Percentiles rank a stretch among this genome's conserved stretches.
Evolutionary conservation across 2,888 invertebrate species (phyloP).

Genomic region (Nysson spinosus): DNA sequence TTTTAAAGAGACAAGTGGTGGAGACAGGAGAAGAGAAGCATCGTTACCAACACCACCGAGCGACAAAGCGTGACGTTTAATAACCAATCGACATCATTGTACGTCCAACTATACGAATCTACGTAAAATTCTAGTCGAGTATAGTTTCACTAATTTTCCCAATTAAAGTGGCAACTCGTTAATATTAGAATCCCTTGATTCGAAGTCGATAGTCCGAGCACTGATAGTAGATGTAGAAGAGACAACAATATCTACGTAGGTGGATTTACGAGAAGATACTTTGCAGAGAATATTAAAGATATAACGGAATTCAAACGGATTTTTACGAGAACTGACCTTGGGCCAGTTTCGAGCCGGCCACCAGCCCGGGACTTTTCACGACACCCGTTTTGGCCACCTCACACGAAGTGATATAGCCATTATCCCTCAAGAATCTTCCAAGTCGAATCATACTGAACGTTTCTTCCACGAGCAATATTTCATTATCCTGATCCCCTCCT

Average conservation of each 20-base stretch:
- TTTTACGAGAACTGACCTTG: conserved; percentile 68
- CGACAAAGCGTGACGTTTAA: conserved; percentile 14
- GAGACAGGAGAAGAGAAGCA: conserved; percentile 36
- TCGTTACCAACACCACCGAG: conserved; percentile 29
- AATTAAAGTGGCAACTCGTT: too few relatives aligned
- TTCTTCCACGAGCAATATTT: conserved; percentile 9
- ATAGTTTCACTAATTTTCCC: too few relatives aligned
- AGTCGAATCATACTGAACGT: conserved; percentile 1
- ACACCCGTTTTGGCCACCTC: conserved; percentile 2
- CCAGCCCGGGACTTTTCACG: conserved; percentile 1
- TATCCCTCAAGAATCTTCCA: neutral
- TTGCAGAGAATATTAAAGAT: too few relatives aligned
- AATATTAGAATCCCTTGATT: too few relatives aligned
- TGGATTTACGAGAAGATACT: too few relatives aligned
- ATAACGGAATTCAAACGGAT: conserved; percentile 8
- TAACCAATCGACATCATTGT: neutral
- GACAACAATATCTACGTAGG: too few relatives aligned
- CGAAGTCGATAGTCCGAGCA: too few relatives aligned
- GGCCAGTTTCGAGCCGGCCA: conserved; percentile 64
- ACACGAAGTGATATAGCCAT: neutral
- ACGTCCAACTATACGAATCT: too few relatives aligned
- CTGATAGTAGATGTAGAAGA: too few relatives aligned
- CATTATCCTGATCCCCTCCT: too few relatives aligned
- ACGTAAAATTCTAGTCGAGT: too few relatives aligned
- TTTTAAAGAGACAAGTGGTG: conserved; percentile 23